A percentile compares a stretch with the other conserved stretches of the same genome.
These are phyloP conservation scores for Zaprionus ornatus DNA, from an alignment of 1,140 invertebrate genomes.

Conservation along the genomic window DNA sequence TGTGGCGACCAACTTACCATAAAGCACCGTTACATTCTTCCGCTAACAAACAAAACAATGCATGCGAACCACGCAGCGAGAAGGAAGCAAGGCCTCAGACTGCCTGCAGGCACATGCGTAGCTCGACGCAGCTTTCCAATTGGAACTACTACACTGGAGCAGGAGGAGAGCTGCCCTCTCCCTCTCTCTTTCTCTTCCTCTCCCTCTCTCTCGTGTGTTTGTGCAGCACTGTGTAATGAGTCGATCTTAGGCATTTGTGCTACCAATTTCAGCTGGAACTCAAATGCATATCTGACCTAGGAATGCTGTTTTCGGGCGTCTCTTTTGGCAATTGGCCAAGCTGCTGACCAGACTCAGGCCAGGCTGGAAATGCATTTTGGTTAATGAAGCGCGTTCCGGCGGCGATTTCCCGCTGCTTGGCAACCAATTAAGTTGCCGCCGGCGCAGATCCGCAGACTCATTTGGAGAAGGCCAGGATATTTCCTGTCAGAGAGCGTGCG, in stretches of 20 bases:
- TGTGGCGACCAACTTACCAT: slow-evolving; percentile 73
- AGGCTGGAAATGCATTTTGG: slow-evolving; percentile 75
- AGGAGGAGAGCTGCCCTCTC: neutral
- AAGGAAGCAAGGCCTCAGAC: neutral
- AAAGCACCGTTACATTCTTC: slow-evolving; percentile 80
- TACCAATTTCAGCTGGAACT: slow-evolving; percentile 27
- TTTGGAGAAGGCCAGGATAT: slow-evolving; percentile 61
- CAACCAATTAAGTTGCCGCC: slow-evolving; percentile 75
- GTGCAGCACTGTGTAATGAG: slow-evolving; percentile 45
- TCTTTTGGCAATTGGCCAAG: slow-evolving; percentile 61
- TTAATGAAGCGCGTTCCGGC: slow-evolving; percentile 79
- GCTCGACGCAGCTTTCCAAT: slow-evolving; percentile 51
- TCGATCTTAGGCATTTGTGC: slow-evolving; percentile 28
- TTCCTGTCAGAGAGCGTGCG: slow-evolving; percentile 39
- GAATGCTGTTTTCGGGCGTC: slow-evolving; percentile 22
- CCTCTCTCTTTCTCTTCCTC: too few species aligned
- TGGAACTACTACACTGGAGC: slow-evolving; percentile 5
- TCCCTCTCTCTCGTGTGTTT: neutral
- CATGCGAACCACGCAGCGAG: slow-evolving; percentile 47
- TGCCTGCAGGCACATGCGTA: slow-evolving; percentile 54
- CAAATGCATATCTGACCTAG: slow-evolving; percentile 55
- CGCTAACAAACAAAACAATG: slow-evolving; percentile 74
- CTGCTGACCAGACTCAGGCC: slow-evolving; percentile 3
- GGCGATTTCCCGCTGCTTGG: slow-evolving; percentile 77
- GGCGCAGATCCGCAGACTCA: slow-evolving; percentile 37